A percentile compares a stretch with the other conserved stretches of the same genome.
Evolutionary conservation across 2,113 vertebrate genomes (phyloP).

Genomic region (Apodemus speciosus): DNA sequence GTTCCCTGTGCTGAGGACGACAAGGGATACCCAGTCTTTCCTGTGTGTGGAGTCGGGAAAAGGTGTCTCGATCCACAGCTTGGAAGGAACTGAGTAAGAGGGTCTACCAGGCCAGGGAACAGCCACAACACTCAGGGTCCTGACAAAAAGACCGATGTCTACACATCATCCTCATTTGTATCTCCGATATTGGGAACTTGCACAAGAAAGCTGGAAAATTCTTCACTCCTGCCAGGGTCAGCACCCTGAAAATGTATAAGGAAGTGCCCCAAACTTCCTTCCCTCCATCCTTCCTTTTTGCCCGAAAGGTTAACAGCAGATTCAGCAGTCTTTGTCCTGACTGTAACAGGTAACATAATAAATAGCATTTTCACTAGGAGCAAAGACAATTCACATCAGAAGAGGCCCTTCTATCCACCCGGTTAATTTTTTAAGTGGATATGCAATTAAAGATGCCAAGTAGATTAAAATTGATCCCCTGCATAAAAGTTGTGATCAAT

Average conservation of each 20-base stretch:
- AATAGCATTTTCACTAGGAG: slow-evolving; percentile 64
- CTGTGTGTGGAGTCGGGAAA: not conserved
- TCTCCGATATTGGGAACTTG: not conserved
- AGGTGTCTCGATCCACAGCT: not conserved
- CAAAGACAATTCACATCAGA: slow-evolving; percentile 79
- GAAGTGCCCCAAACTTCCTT: not conserved
- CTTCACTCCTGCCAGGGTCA: not conserved
- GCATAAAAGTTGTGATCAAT: slow-evolving; percentile 89
- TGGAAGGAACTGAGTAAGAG: not conserved
- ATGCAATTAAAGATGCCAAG: slow-evolving; percentile 88
- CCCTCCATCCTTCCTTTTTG: not conserved
- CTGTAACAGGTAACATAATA: slow-evolving; percentile 65
- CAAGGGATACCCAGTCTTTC: not conserved
- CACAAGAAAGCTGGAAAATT: not conserved
- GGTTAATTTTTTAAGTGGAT: slow-evolving; percentile 92
- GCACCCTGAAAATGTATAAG: not conserved
- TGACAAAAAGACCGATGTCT: not conserved
- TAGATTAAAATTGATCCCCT: slow-evolving; percentile 93
- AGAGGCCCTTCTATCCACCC: slow-evolving; percentile 82
- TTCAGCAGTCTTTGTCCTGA: slow-evolving; percentile 25
- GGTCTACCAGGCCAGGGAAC: not conserved
- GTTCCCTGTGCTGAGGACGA: not conserved
- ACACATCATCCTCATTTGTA: not conserved
- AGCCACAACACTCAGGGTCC: not conserved
- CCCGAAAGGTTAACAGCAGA: not conserved